Evolutionary conservation across 2,113 vertebrate genomes (phyloP).

Genomic region (Chunga burmeisteri): DNA sequence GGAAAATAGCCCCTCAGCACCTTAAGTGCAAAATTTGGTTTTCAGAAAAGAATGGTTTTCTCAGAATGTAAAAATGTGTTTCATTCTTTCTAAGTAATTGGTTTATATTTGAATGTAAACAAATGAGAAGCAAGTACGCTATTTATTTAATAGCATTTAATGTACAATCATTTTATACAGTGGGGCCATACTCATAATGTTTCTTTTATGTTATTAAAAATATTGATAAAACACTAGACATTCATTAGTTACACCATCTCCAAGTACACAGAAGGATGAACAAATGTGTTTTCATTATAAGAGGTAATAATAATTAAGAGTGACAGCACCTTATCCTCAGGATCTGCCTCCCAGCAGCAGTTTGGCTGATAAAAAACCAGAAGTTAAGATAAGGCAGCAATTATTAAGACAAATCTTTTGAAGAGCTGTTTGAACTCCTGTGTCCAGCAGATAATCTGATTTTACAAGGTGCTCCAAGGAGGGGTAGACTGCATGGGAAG

Average conservation of each 20-base stretch:
- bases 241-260: conserved; percentile 45
- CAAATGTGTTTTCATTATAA: conserved; percentile 64
- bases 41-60: neutral
- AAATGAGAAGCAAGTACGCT: neutral
- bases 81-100: neutral
- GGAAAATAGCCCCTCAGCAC: conserved; percentile 32
- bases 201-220: conserved; percentile 27
- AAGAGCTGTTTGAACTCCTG: conserved; percentile 66
- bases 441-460: conserved; percentile 71
- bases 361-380: conserved; percentile 55
- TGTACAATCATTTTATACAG: conserved; percentile 3
- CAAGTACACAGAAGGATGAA: conserved; percentile 41
- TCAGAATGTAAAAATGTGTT: neutral
- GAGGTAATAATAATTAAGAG: conserved; percentile 66
- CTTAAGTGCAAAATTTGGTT: neutral
- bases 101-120: conserved; percentile 30
- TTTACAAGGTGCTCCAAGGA: conserved; percentile 53
- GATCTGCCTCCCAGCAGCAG: conserved; percentile 60
- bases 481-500: neutral
- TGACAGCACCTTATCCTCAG: conserved; percentile 63
- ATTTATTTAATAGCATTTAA: conserved; percentile 26
- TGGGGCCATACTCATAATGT: neutral
- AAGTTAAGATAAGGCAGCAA: conserved; percentile 69
- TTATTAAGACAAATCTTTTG: conserved; percentile 73
- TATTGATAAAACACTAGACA: conserved; percentile 40